Percentiles rank a stretch among this genome's conserved stretches.
phyloP scores from a whole-genome alignment of 2,888 invertebrate genomes.

The Plutella xylostella region DNA sequence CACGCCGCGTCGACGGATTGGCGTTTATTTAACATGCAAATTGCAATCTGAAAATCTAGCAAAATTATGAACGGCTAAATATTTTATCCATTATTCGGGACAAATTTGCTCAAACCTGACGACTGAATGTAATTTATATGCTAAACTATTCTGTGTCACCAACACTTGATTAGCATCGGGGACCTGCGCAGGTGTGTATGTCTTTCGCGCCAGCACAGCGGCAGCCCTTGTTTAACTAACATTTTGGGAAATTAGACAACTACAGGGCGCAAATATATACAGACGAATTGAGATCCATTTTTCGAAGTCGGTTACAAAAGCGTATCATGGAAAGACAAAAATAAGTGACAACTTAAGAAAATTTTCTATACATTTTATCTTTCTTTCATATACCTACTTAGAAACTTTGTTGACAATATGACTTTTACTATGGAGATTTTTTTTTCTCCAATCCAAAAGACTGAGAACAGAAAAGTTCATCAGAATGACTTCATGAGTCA shows the following conservation, averaged over 20 bases:
- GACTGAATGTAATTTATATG: conserved; percentile 65
- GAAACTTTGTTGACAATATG: too few species aligned
- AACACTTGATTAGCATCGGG: conserved; percentile 49
- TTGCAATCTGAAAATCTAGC: conserved; percentile 66
- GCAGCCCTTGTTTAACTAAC: conserved; percentile 20
- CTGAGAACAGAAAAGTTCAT: too few species aligned
- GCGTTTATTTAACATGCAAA: conserved; percentile 69
- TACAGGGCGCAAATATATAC: neutral
- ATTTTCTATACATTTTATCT: too few species aligned
- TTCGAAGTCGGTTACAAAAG: too few species aligned
- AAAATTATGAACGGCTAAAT: conserved; percentile 63
- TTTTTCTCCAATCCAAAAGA: too few species aligned
- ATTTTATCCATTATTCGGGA: conserved; percentile 60
- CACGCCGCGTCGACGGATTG: conserved; percentile 57
- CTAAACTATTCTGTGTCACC: conserved; percentile 62
- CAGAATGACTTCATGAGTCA: too few species aligned
- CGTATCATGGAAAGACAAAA: too few species aligned
- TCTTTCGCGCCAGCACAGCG: conserved; percentile 49
- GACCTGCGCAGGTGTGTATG: conserved; percentile 35
- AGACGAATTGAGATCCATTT: neutral
- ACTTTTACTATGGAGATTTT: too few species aligned
- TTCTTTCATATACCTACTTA: too few species aligned
- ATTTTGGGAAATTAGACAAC: neutral
- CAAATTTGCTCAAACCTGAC: conserved; percentile 60
- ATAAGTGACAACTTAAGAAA: too few species aligned